Evolutionary conservation across 2,113 vertebrate species (phyloP).

Genomic region (Takifugu bimaculatus): DNA sequence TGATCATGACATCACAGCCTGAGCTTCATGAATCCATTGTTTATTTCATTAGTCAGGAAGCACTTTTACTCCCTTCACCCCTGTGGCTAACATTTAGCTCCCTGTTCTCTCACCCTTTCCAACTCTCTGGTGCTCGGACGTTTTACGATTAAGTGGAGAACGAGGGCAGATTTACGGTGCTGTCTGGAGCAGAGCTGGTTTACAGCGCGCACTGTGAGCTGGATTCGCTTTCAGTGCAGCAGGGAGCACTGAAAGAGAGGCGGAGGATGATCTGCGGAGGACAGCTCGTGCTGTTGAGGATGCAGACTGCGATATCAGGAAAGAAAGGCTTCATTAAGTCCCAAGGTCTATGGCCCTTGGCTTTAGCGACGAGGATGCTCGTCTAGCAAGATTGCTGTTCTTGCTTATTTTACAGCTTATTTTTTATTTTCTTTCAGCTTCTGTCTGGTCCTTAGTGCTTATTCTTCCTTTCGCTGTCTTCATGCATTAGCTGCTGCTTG

Average conservation of each 20-base stretch:
- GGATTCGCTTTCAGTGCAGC: slow-evolving; percentile 33
- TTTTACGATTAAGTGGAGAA: slow-evolving; percentile 62
- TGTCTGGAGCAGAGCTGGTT: slow-evolving; percentile 43
- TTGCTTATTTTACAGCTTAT: background rate
- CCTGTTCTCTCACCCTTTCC: background rate
- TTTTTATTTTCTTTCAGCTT: slow-evolving; percentile 22
- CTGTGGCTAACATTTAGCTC: slow-evolving; percentile 16
- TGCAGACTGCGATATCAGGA: slow-evolving; percentile 39
- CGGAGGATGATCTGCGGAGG: slow-evolving; percentile 19
- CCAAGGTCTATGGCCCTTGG: slow-evolving; percentile 46
- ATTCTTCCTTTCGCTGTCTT: background rate
- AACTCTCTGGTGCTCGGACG: slow-evolving; percentile 24
- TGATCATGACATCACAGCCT: slow-evolving; percentile 27
- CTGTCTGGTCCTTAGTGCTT: slow-evolving; percentile 14
- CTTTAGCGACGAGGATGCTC: slow-evolving; percentile 27
- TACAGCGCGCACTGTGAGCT: slow-evolving; percentile 46
- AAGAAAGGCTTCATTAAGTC: slow-evolving; percentile 62
- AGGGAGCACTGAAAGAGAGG: slow-evolving; percentile 13
- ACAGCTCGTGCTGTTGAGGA: slow-evolving; percentile 44
- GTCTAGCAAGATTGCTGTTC: slow-evolving; percentile 48
- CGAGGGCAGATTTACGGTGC: slow-evolving; percentile 61
- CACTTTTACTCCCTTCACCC: slow-evolving; percentile 27
- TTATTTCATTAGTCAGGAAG: slow-evolving; percentile 49
- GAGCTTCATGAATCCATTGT: slow-evolving; percentile 48
- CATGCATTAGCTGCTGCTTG: slow-evolving; percentile 12